Evolutionary conservation across 2,113 vertebrate species (phyloP).

Genomic region (Grammomys dolichurus): DNA sequence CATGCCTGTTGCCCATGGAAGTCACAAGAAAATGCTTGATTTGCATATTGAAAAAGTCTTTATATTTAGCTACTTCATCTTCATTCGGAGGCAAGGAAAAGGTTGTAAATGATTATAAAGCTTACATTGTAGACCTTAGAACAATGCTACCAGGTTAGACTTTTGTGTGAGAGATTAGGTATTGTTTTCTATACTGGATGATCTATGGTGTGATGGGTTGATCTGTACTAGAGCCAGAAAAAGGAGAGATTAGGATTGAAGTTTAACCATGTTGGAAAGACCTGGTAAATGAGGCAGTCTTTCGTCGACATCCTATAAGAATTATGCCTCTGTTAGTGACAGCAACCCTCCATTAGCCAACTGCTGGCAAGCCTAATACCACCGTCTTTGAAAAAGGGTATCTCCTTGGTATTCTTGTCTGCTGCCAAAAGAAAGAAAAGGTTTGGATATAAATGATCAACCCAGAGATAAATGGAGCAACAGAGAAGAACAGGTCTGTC

Average conservation of each 20-base stretch:
- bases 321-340: not conserved
- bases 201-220: not conserved
- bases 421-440: not conserved
- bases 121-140: not conserved
- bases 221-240: not conserved
- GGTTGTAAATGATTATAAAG: not conserved
- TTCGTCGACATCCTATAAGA: not conserved
- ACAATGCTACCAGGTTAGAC: not conserved
- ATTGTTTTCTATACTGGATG: not conserved
- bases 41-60: not conserved
- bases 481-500: not conserved
- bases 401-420: not conserved
- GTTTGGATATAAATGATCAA: not conserved
- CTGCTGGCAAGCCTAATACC: not conserved
- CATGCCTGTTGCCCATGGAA: not conserved
- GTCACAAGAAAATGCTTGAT: not conserved
- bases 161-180: constrained; percentile 8
- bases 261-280: not conserved
- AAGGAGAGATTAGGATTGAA: constrained; percentile 30
- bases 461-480: constrained; percentile 26
- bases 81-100: not conserved
- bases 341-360: not conserved
- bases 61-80: not conserved
- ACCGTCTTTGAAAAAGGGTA: not conserved
- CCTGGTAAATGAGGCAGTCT: not conserved